Evolutionary conservation across 1,140 invertebrate species (phyloP).

Genomic region (Aphelenchoides avenae): DNA sequence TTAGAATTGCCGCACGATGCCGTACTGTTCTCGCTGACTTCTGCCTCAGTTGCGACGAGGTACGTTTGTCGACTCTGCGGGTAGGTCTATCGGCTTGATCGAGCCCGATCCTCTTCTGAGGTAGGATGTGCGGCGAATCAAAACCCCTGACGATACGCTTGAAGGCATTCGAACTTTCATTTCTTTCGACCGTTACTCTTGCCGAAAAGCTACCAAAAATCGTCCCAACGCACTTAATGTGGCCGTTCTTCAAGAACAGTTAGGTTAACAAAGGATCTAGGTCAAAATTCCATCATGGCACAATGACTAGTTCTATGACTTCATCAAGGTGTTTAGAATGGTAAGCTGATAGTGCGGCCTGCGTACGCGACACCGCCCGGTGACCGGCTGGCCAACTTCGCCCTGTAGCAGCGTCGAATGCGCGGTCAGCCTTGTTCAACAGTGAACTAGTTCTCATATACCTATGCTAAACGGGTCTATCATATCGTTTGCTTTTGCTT

Average conservation of each 20-base stretch:
- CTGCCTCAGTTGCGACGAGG: slow-evolving; percentile 96
- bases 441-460: too few relatives aligned
- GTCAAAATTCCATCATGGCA: slow-evolving; percentile 6
- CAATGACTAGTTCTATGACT: slow-evolving; percentile 8
- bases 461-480: too few relatives aligned
- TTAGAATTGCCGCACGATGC: slow-evolving; percentile 76
- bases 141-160: too few relatives aligned
- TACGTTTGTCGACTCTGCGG: too few relatives aligned
- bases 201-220: not conserved
- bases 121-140: too few relatives aligned
- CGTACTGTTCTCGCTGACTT: slow-evolving; percentile 83
- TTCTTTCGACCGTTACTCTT: not conserved
- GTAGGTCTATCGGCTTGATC: too few relatives aligned
- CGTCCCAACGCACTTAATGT: not conserved
- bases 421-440: too few relatives aligned
- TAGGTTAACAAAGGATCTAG: slow-evolving; percentile 6
- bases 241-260: not conserved
- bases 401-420: too few relatives aligned
- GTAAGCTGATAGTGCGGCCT: slow-evolving; percentile 59
- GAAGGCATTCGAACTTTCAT: too few relatives aligned
- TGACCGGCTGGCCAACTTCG: too few relatives aligned
- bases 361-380: slow-evolving; percentile 25
- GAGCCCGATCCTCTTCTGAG: too few relatives aligned
- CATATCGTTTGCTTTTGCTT: too few relatives aligned
- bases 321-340: slow-evolving; percentile 57